A percentile compares a stretch with the other conserved stretches of the same genome.
phyloP scores from a whole-genome alignment of 2,113 vertebrate species.

The Muntiacus reevesi region DNA sequence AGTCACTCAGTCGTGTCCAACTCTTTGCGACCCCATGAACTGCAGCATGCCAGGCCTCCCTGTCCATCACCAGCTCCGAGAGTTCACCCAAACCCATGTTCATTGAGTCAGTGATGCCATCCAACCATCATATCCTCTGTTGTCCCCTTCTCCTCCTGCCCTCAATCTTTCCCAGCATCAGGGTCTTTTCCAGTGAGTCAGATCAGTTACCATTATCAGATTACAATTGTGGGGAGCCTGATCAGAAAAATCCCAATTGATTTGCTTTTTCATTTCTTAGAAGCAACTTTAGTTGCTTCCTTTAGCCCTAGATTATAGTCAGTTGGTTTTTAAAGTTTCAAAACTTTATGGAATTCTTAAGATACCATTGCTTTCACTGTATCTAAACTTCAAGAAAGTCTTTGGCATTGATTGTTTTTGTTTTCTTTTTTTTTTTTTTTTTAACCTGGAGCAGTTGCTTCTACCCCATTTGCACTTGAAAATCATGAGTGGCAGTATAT shows the following conservation, averaged over 20 bases:
- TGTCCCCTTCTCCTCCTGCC: background rate
- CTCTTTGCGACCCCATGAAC: background rate
- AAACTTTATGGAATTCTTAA: background rate
- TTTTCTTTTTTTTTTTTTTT: background rate
- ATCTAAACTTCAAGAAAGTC: background rate
- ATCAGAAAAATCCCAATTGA: background rate
- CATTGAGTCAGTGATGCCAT: background rate
- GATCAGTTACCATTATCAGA: background rate
- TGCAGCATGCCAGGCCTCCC: rapidly evolving
- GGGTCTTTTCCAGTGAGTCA: background rate
- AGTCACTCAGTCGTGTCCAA: rapidly evolving
- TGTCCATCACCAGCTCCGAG: background rate
- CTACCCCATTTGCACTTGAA: background rate
- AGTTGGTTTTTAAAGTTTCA: background rate
- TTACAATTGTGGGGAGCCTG: background rate
- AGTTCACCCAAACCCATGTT: background rate
- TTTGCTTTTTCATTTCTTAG: background rate
- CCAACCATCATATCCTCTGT: background rate
- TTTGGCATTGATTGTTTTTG: background rate
- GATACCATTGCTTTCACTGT: background rate
- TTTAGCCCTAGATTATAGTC: background rate
- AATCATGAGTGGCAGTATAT: background rate
- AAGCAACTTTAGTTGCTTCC: background rate
- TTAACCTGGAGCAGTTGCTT: background rate
- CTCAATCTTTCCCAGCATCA: background rate